These are phyloP conservation scores for Schizopygopsis malacanthus DNA, from an alignment of 2,797 vertebrate species.

Conservation along the genomic window DNA sequence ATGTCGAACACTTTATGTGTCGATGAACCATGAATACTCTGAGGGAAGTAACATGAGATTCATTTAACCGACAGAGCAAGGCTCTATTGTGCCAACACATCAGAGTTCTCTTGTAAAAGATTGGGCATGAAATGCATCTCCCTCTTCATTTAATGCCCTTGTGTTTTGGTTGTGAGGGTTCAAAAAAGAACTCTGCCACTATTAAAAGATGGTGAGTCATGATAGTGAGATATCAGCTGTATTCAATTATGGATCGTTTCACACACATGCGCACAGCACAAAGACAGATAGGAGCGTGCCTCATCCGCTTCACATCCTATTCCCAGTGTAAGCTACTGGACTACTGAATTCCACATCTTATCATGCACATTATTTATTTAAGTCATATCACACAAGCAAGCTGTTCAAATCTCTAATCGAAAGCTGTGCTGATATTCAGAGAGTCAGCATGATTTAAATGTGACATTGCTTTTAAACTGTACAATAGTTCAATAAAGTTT, in stretches of 20 bases:
- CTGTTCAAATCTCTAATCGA: constrained; percentile 2
- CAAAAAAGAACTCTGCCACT: constrained; percentile 18
- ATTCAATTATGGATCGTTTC: constrained; percentile 38
- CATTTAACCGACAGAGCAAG: not conserved
- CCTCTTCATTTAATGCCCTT: constrained; percentile 16
- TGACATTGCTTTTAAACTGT: not conserved
- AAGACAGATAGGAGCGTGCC: constrained; percentile 4
- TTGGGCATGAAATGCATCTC: not conserved
- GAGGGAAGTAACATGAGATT: constrained; percentile 5
- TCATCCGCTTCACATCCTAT: constrained; percentile 19
- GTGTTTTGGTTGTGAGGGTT: constrained; percentile 21
- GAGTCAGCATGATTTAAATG: not conserved
- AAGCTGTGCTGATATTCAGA: not conserved
- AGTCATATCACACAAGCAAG: not conserved
- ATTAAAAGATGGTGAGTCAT: constrained; percentile 41
- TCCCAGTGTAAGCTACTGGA: constrained; percentile 27
- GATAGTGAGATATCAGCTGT: constrained; percentile 38
- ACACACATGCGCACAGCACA: constrained; percentile 19
- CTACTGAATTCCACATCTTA: not conserved
- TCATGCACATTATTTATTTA: not conserved
- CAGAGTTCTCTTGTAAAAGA: constrained; percentile 1
- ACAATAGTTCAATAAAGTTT: not conserved
- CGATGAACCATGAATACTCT: not conserved
- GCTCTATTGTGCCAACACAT: not conserved
- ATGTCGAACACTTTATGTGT: not conserved